These are phyloP conservation scores for Dendroctonus valens DNA, from an alignment of 1,140 invertebrate genomes.

Conservation along the genomic window DNA sequence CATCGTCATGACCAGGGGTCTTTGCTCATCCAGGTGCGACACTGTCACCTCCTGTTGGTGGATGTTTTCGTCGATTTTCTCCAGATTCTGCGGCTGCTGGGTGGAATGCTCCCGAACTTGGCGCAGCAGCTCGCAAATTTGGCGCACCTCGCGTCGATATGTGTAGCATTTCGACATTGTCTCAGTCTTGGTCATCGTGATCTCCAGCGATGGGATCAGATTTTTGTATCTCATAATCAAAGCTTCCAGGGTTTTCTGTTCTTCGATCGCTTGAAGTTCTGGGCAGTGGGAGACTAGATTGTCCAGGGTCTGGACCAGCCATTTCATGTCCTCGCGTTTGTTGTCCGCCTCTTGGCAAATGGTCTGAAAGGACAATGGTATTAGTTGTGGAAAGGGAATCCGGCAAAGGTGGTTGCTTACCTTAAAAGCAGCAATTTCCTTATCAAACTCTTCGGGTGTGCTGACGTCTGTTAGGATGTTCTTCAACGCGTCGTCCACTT, in stretches of 20 bases:
- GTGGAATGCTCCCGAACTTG: constrained; percentile 72
- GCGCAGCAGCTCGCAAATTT: constrained; percentile 74
- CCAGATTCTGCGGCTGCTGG: constrained; percentile 66
- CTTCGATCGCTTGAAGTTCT: constrained; percentile 72
- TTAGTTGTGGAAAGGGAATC: too few species aligned
- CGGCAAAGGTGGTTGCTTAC: too few species aligned
- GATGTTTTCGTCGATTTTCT: constrained; percentile 72
- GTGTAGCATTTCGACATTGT: constrained; percentile 90
- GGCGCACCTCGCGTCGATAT: constrained; percentile 82
- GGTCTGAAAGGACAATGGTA: constrained; percentile 58
- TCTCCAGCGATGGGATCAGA: constrained; percentile 87
- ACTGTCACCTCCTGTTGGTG: constrained; percentile 77
- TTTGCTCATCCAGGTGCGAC: constrained; percentile 80
- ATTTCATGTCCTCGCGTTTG: constrained; percentile 90
- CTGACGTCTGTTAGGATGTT: constrained; percentile 81
- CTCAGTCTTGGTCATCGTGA: constrained; percentile 88
- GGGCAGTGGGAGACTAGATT: constrained; percentile 78
- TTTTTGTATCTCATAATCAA: constrained; percentile 85
- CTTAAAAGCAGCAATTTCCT: constrained; percentile 84
- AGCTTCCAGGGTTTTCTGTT: constrained; percentile 78
- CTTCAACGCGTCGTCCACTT: constrained; percentile 77
- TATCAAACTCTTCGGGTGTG: constrained; percentile 84
- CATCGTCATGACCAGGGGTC: constrained; percentile 84
- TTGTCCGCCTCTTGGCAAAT: constrained; percentile 86
- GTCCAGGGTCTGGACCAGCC: constrained; percentile 88